Percentiles rank a stretch among this genome's conserved stretches.
Conservation (phyloP, 2,113 vertebrate genomes). For the Nymphicus hollandicus region DNA sequence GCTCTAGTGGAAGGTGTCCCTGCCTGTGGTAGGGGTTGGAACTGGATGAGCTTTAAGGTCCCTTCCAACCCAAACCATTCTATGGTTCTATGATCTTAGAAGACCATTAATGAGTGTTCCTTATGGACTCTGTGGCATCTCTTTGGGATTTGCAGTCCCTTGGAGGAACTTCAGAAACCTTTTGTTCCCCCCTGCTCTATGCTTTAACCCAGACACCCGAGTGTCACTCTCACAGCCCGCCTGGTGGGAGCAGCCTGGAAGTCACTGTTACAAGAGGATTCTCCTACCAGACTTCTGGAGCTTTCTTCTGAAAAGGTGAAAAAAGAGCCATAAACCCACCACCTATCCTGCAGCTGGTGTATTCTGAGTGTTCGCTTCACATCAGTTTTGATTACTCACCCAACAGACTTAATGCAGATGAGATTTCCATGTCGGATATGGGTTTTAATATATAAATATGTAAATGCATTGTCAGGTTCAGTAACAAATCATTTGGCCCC, state of each 20-base stretch:
- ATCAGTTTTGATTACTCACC: neutral
- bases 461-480: neutral
- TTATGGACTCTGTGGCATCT: rapidly evolving
- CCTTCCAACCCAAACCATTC: neutral
- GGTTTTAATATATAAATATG: neutral
- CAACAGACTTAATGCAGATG: neutral
- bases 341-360: neutral
- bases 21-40: neutral
- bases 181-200: neutral
- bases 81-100: neutral
- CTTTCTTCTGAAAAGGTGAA: neutral
- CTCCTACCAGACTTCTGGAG: neutral
- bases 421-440: neutral
- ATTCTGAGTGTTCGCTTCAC: neutral
- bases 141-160: neutral
- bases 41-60: neutral
- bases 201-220: neutral
- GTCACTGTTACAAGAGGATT: neutral
- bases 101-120: neutral
- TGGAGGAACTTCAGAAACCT: neutral
- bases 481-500: slow-evolving; percentile 43
- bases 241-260: neutral
- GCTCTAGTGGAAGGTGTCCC: no score
- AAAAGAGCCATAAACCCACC: neutral
- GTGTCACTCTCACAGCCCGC: neutral